phyloP scores from a whole-genome alignment of 2,797 vertebrate species.

The Sebastes steindachneri region DNA sequence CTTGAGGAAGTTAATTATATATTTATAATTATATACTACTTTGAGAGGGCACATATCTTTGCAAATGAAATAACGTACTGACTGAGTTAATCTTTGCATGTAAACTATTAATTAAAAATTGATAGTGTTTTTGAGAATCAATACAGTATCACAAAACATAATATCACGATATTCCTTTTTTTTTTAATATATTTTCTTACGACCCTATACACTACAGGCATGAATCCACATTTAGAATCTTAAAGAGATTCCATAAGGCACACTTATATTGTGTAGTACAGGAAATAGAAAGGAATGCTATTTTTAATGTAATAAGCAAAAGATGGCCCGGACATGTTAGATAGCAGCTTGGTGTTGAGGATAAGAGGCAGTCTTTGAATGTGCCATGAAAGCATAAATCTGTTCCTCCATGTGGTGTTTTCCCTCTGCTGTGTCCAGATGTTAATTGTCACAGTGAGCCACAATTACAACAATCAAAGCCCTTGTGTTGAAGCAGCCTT shows the following conservation, averaged over 20 bases:
- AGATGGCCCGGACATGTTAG: neutral
- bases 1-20: too few species aligned
- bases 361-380: conserved; percentile 43
- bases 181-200: too few species aligned
- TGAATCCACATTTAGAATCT: neutral
- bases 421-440: conserved; percentile 33
- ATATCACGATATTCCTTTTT: too few species aligned
- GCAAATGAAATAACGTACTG: too few species aligned
- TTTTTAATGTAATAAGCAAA: conserved; percentile 6
- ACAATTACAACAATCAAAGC: conserved; percentile 54
- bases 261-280: neutral
- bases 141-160: too few species aligned
- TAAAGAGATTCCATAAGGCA: neutral
- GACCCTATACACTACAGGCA: neutral
- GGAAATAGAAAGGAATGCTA: neutral
- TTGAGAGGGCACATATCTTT: too few species aligned
- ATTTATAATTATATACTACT: too few species aligned
- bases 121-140: too few species aligned
- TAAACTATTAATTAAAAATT: too few species aligned
- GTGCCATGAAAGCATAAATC: conserved; percentile 48
- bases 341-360: conserved; percentile 17
- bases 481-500: conserved; percentile 19
- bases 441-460: conserved; percentile 51
- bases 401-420: conserved; percentile 24
- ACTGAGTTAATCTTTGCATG: too few species aligned